phyloP scores from a whole-genome alignment of 2,113 vertebrate genomes.

The Myiagra hebetior region DNA sequence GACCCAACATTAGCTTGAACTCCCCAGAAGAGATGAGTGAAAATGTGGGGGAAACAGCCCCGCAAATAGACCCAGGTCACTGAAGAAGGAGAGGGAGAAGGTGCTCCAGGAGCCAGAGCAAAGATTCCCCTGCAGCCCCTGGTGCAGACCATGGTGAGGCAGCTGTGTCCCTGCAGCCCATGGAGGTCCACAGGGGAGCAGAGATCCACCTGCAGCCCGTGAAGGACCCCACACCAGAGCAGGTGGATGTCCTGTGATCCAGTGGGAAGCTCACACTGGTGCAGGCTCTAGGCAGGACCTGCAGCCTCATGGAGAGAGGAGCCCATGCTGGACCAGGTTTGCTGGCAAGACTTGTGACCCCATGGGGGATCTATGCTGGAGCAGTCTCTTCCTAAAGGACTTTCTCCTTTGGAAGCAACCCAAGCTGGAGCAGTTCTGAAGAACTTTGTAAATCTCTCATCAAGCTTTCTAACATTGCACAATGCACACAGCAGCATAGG shows the following conservation, averaged over 20 bases:
- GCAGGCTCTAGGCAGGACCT: not conserved
- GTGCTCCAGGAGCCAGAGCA: accelerated
- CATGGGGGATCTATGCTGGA: not conserved
- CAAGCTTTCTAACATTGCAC: not conserved
- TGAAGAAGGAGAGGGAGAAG: not conserved
- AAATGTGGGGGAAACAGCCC: not conserved
- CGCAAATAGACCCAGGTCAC: not conserved
- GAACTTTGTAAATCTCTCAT: not conserved
- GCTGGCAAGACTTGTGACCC: not conserved
- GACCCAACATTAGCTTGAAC: not conserved
- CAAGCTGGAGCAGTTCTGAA: not conserved
- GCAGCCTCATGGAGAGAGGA: not conserved
- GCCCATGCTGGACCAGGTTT: not conserved
- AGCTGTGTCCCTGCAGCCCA: not conserved
- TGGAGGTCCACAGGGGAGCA: not conserved
- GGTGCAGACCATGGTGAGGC: not conserved
- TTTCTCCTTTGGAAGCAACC: not conserved
- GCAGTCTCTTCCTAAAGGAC: not conserved
- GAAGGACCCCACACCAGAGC: not conserved
- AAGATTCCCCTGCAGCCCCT: not conserved
- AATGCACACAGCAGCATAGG: not conserved
- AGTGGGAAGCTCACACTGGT: not conserved
- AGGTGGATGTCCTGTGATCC: not conserved
- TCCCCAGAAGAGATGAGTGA: not conserved
- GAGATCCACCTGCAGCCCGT: accelerated